Conservation (phyloP, 2,888 invertebrate genomes). For the Stenchaetothrips biformis region DNA sequence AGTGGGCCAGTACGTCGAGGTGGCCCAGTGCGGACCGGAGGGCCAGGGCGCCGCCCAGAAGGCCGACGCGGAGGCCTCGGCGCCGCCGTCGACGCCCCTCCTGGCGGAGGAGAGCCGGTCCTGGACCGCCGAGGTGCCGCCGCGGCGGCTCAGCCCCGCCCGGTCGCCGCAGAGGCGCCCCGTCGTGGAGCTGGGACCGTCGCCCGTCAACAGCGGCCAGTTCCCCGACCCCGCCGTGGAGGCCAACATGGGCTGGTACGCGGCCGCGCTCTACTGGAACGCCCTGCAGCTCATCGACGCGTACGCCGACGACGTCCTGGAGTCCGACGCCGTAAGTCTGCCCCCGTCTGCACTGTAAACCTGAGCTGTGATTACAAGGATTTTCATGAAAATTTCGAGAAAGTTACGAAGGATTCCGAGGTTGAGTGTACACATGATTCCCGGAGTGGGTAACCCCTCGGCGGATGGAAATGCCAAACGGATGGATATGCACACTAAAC, state of each 20-base stretch:
- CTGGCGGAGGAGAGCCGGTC: background rate
- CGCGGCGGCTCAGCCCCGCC: background rate
- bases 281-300: conserved; percentile 61
- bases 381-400: too few relatives aligned
- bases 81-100: background rate
- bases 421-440: too few relatives aligned
- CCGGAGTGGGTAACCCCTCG: too few relatives aligned
- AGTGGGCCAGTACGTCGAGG: too few relatives aligned
- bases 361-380: too few relatives aligned
- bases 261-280: conserved; percentile 60
- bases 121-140: background rate
- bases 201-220: background rate
- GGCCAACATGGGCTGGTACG: conserved; percentile 41
- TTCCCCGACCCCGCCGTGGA: conserved; percentile 35
- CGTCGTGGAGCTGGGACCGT: background rate
- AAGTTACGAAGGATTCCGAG: too few relatives aligned
- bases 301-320: conserved; percentile 53
- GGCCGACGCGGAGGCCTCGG: background rate
- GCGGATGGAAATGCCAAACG: too few relatives aligned
- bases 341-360: too few relatives aligned
- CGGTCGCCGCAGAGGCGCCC: background rate
- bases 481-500: too few relatives aligned
- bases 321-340: conserved; percentile 49
- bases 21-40: too few relatives aligned
- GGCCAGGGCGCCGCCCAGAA: too few relatives aligned